phyloP scores from a whole-genome alignment of 2,113 vertebrate genomes.

The Percopsis transmontana region DNA sequence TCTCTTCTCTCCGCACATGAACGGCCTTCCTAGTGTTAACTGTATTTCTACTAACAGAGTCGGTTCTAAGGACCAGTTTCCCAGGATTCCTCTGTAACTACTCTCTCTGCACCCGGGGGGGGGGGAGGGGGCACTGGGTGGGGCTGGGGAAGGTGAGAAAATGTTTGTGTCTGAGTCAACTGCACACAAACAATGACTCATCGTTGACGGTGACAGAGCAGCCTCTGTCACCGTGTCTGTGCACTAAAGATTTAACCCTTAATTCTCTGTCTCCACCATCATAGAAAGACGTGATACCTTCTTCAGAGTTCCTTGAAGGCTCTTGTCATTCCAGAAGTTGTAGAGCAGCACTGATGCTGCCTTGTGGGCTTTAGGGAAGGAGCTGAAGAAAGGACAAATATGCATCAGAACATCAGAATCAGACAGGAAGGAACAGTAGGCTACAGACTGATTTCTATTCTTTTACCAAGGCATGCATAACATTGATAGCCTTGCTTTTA shows the following conservation, averaged over 20 bases:
- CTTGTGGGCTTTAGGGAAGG: constrained; percentile 75
- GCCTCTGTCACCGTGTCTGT: background rate
- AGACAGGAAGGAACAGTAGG: background rate
- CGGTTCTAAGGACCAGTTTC: constrained; percentile 50
- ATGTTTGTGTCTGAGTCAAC: background rate
- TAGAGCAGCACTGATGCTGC: constrained; percentile 86
- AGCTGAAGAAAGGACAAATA: constrained; percentile 27
- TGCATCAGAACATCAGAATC: background rate
- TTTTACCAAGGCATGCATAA: too few relatives aligned
- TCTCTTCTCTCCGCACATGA: background rate
- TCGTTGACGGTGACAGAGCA: background rate
- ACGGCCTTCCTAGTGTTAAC: too few relatives aligned
- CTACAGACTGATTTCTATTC: too few relatives aligned
- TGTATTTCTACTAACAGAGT: constrained; percentile 6
- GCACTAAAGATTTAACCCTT: too few relatives aligned
- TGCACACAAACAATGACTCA: too few relatives aligned
- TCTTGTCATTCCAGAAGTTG: constrained; percentile 87
- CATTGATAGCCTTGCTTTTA: too few relatives aligned
- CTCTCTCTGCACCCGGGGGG: constrained; percentile 46
- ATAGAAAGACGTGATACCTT: constrained; percentile 76
- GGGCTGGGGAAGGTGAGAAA: background rate
- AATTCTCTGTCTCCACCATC: too few relatives aligned
- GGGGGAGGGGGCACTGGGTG: background rate
- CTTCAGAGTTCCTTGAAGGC: constrained; percentile 81
- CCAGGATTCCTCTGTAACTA: constrained; percentile 61